A percentile compares a stretch with the other conserved stretches of the same genome.
These are phyloP conservation scores for Accipiter cooperii DNA, from an alignment of 2,113 vertebrate genomes.

Conservation along the genomic window DNA sequence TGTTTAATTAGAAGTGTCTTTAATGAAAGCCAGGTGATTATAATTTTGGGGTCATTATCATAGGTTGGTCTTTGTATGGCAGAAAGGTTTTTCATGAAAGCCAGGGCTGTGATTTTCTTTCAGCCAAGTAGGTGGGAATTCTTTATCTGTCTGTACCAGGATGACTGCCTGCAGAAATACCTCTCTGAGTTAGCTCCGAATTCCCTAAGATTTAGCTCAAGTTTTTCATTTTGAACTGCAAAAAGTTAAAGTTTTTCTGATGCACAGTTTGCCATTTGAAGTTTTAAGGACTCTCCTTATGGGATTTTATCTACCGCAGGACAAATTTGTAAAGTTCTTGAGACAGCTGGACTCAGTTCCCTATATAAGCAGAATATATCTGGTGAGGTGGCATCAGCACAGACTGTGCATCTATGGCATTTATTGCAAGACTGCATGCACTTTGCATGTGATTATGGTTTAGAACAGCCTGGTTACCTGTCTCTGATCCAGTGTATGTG, in stretches of 20 bases:
- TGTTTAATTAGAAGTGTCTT: conserved; percentile 38
- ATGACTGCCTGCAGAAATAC: conserved; percentile 57
- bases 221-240: conserved; percentile 19
- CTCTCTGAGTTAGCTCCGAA: conserved; percentile 2
- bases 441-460: not conserved
- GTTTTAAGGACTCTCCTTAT: not conserved
- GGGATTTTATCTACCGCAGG: not conserved
- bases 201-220: conserved; percentile 29
- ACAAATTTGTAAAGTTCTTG: not conserved
- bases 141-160: conserved; percentile 42
- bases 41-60: not conserved
- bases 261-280: conserved; percentile 1
- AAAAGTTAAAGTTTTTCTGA: not conserved
- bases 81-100: conserved; percentile 38
- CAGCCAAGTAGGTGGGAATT: conserved; percentile 39
- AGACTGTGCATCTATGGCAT: not conserved
- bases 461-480: not conserved
- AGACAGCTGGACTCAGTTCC: not conserved
- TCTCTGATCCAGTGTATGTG: not conserved
- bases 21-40: conserved; percentile 37
- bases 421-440: not conserved
- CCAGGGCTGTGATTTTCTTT: conserved; percentile 34
- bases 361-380: not conserved
- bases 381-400: not conserved
- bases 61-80: conserved; percentile 13